A percentile compares a stretch with the other conserved stretches of the same genome.
Evolutionary conservation across 2,797 vertebrate species (phyloP).

Genomic region (Schizothorax lantsangensis): DNA sequence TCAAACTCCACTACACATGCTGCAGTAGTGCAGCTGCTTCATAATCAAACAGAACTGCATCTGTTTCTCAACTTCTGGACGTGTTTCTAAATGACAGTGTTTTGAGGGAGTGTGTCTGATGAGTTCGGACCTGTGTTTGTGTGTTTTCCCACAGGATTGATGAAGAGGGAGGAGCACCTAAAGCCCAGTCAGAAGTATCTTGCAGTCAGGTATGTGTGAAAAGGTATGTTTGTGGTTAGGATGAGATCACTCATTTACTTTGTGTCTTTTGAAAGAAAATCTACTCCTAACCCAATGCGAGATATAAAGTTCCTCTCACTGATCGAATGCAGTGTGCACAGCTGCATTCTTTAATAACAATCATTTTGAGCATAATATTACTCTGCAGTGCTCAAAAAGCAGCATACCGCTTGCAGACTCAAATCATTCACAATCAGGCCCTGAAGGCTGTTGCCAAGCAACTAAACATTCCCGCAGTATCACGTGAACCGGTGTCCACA

Average conservation of each 20-base stretch:
- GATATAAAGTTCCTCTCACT: background rate
- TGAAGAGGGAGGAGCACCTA: slow-evolving; percentile 89
- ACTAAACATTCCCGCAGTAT: slow-evolving; percentile 57
- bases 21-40: background rate
- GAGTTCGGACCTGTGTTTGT: slow-evolving; percentile 2
- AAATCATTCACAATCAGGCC: slow-evolving; percentile 44
- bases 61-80: background rate
- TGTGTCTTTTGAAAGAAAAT: slow-evolving; percentile 24
- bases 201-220: slow-evolving; percentile 93
- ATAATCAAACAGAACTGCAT: background rate
- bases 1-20: background rate
- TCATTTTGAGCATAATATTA: slow-evolving; percentile 13
- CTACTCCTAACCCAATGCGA: background rate
- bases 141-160: slow-evolving; percentile 83
- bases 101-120: background rate
- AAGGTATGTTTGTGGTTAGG: slow-evolving; percentile 78
- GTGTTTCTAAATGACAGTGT: background rate
- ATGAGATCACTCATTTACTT: slow-evolving; percentile 41
- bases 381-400: slow-evolving; percentile 14
- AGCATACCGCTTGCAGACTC: background rate
- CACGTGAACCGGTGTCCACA: slow-evolving; percentile 53
- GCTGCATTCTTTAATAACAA: background rate
- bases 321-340: background rate
- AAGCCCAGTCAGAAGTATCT: slow-evolving; percentile 90
- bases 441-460: slow-evolving; percentile 68